Percentiles rank a stretch among this genome's conserved stretches.
These are phyloP conservation scores for Sardinella longiceps DNA, from an alignment of 2,797 vertebrate species.

Conservation along the genomic window DNA sequence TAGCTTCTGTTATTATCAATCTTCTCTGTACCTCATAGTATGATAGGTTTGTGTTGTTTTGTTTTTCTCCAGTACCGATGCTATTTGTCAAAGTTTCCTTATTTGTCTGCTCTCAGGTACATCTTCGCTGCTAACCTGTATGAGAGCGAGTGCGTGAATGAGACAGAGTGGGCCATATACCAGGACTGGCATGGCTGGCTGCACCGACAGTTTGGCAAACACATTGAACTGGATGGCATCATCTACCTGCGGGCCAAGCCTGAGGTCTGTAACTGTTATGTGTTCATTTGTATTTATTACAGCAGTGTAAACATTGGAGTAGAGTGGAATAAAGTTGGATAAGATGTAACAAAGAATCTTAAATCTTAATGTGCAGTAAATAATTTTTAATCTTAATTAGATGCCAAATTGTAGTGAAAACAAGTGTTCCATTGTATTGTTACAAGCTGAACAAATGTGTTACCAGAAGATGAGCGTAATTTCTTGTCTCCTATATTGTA, in stretches of 20 bases:
- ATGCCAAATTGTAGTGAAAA: not conserved
- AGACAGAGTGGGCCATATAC: conserved; percentile 92
- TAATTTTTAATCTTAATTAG: too few species aligned
- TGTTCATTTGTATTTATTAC: too few species aligned
- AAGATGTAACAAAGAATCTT: too few species aligned
- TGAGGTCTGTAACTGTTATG: conserved; percentile 78
- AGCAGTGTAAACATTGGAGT: too few species aligned
- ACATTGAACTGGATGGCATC: conserved; percentile 87
- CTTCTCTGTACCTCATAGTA: not conserved
- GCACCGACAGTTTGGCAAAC: conserved; percentile 83
- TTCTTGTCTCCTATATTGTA: conserved; percentile 53
- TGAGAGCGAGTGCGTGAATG: conserved; percentile 89
- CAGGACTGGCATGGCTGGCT: conserved; percentile 93
- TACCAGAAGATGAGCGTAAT: not conserved
- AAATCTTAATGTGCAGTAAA: too few species aligned
- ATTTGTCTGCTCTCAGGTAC: conserved; percentile 74
- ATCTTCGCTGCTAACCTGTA: conserved; percentile 93
- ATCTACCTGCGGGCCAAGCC: conserved; percentile 90
- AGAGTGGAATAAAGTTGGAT: too few species aligned
- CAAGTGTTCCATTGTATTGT: not conserved
- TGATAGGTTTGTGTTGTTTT: not conserved
- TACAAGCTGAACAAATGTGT: not conserved
- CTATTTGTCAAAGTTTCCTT: not conserved
- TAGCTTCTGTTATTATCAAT: not conserved
- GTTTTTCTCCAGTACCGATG: not conserved